These are phyloP conservation scores for Orgyia antiqua DNA, from an alignment of 2,888 invertebrate species.

Conservation along the genomic window DNA sequence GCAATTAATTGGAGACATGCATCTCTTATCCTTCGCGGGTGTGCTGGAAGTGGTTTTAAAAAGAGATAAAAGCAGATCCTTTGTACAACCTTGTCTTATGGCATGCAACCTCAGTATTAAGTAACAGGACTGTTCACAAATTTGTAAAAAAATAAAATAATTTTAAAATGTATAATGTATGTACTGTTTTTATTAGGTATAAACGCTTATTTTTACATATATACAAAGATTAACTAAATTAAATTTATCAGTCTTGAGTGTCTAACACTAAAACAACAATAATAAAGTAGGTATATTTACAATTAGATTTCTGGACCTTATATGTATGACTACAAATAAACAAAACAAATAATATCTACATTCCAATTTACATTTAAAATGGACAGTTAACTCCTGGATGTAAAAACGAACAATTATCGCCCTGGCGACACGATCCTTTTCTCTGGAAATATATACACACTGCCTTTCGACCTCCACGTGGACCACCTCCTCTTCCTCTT, in stretches of 20 bases:
- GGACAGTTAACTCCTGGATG: conserved; percentile 85
- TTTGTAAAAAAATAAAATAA: no score
- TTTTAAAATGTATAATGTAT: no score
- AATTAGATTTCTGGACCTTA: background rate
- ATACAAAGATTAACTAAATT: conserved; percentile 23
- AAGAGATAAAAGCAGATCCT: no score
- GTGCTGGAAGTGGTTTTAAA: no score
- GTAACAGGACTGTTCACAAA: no score
- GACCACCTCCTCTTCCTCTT: conserved; percentile 68
- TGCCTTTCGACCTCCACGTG: conserved; percentile 75
- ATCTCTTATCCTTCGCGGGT: no score
- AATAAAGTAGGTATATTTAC: conserved; percentile 5
- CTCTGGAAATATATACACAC: conserved; percentile 89
- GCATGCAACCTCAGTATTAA: no score
- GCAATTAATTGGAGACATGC: no score
- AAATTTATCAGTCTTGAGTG: conserved; percentile 28
- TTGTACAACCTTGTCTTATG: no score
- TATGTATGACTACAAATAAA: background rate
- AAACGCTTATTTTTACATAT: conserved; percentile 25
- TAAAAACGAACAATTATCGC: conserved; percentile 89
- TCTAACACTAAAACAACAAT: conserved; percentile 22
- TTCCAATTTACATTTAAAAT: conserved; percentile 32
- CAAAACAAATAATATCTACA: background rate
- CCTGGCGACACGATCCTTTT: conserved; percentile 88
- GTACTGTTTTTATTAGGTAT: conserved; percentile 21